These are phyloP conservation scores for Leucophora obtusa DNA, from an alignment of 2,888 invertebrate species.

Conservation along the genomic window DNA sequence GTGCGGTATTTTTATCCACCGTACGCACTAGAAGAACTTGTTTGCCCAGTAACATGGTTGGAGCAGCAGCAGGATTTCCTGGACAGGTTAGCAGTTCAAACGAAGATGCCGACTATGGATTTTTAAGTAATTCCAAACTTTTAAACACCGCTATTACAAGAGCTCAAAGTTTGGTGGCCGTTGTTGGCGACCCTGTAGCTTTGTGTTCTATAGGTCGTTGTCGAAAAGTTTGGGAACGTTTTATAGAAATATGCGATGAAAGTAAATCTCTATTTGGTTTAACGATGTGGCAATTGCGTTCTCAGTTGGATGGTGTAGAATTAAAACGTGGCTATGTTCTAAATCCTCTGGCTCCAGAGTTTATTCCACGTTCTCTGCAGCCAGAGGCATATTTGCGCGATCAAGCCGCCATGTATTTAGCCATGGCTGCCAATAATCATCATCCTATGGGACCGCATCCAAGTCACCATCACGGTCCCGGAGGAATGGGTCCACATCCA, in stretches of 20 bases:
- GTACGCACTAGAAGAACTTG: constrained; percentile 86
- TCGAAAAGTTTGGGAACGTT: constrained; percentile 89
- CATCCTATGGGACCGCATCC: constrained; percentile 69
- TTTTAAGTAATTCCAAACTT: constrained; percentile 88
- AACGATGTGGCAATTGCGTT: constrained; percentile 84
- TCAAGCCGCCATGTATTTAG: constrained; percentile 76
- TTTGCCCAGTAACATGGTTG: constrained; percentile 75
- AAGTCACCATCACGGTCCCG: constrained; percentile 65
- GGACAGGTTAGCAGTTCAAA: constrained; percentile 70
- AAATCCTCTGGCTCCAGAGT: constrained; percentile 90
- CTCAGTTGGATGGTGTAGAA: constrained; percentile 86
- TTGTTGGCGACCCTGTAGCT: constrained; percentile 91
- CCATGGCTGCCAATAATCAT: constrained; percentile 67
- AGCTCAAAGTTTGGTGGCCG: constrained; percentile 89
- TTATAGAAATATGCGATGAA: constrained; percentile 85
- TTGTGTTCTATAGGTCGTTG: constrained; percentile 89
- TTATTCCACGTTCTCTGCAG: constrained; percentile 83
- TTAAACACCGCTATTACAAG: constrained; percentile 90
- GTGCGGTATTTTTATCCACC: constrained; percentile 89
- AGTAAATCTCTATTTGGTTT: constrained; percentile 86
- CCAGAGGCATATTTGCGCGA: constrained; percentile 79
- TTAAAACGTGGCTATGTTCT: constrained; percentile 86
- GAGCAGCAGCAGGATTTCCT: constrained; percentile 58
- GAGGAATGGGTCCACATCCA: constrained; percentile 62
- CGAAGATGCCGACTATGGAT: constrained; percentile 87